phyloP scores from a whole-genome alignment of 35 echinoderm and acorn worm species.

The Nesometra sesokonis region DNA sequence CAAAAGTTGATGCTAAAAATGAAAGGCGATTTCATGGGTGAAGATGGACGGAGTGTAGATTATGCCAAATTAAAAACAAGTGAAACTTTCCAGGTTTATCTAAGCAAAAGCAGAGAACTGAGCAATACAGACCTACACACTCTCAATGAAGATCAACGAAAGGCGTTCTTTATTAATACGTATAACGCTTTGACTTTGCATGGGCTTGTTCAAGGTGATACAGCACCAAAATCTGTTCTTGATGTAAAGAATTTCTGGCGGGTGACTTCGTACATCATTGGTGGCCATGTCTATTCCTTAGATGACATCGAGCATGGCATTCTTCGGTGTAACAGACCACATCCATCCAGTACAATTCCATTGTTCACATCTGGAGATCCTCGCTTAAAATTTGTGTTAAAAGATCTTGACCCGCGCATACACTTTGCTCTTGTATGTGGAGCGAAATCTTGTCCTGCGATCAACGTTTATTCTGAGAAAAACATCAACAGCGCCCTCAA shows the following conservation, averaged over 20 bases:
- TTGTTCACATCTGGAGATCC: slow-evolving; percentile 35
- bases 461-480: slow-evolving; percentile 62
- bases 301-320: slow-evolving; percentile 92
- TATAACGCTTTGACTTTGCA: slow-evolving; percentile 51
- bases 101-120: slow-evolving; percentile 19
- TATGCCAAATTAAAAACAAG: slow-evolving; percentile 21
- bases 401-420: slow-evolving; percentile 43
- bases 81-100: slow-evolving; percentile 12
- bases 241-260: slow-evolving; percentile 70
- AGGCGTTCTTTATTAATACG: slow-evolving; percentile 58
- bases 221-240: slow-evolving; percentile 38
- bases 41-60: slow-evolving; percentile 20
- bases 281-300: slow-evolving; percentile 58
- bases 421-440: slow-evolving; percentile 85
- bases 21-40: slow-evolving; percentile 60
- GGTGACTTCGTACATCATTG: slow-evolving; percentile 54
- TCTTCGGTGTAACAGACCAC: slow-evolving; percentile 59
- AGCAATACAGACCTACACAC: slow-evolving; percentile 12
- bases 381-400: slow-evolving; percentile 24
- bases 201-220: slow-evolving; percentile 18
- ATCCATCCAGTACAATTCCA: slow-evolving; percentile 36
- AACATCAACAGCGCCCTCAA: slow-evolving; percentile 51
- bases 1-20: slow-evolving; percentile 36
- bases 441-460: slow-evolving; percentile 80
- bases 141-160: slow-evolving; percentile 20